These are phyloP conservation scores for Oreochromis grahami DNA, from an alignment of 2,797 vertebrate genomes.

Conservation along the genomic window DNA sequence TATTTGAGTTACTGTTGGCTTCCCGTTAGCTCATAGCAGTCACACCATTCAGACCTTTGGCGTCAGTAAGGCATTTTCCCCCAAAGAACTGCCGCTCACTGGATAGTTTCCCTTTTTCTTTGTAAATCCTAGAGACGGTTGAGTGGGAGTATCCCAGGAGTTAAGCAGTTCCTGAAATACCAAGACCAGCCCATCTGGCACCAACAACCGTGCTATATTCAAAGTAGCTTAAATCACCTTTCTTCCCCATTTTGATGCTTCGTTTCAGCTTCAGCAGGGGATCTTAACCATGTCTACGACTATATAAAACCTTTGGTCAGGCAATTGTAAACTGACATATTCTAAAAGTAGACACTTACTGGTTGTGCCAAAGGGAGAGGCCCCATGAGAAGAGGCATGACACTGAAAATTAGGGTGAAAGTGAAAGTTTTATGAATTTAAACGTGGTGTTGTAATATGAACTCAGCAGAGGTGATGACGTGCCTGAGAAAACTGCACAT, in stretches of 20 bases:
- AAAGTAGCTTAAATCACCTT: background rate
- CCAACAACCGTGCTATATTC: background rate
- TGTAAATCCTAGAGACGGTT: background rate
- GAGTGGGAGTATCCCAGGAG: fast-evolving
- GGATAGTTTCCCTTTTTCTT: background rate
- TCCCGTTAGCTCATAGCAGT: background rate
- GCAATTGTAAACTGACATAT: background rate
- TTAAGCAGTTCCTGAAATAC: background rate
- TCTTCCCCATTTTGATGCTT: background rate
- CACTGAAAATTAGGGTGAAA: slow-evolving; percentile 15
- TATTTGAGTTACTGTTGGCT: background rate
- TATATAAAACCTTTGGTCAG: background rate
- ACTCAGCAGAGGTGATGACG: background rate
- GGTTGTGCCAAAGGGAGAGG: background rate
- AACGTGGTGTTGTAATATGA: background rate
- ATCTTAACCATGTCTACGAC: background rate
- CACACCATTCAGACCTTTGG: background rate
- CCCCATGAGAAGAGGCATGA: background rate
- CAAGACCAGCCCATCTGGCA: background rate
- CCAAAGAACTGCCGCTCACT: background rate
- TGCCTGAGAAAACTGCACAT: background rate
- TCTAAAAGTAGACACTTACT: background rate
- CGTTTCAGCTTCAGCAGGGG: background rate
- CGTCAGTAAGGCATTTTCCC: background rate
- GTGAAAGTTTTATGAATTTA: background rate